phyloP scores from a whole-genome alignment of 2,113 vertebrate genomes.

The Planiliza haematocheilus region DNA sequence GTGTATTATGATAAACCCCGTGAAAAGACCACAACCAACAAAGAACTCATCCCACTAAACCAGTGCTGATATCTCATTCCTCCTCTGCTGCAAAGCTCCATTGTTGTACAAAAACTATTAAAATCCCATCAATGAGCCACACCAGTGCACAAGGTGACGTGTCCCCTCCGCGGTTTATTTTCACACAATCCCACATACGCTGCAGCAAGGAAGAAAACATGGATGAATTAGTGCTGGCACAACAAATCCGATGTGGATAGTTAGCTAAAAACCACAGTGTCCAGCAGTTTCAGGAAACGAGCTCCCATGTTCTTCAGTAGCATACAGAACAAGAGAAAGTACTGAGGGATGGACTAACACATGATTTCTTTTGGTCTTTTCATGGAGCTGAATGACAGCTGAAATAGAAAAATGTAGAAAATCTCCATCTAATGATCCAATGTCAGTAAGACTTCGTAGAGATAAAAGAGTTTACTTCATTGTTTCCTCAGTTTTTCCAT shows the following conservation, averaged over 20 bases:
- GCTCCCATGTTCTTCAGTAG: no score
- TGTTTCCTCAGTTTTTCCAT: no score
- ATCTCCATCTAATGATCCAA: not conserved
- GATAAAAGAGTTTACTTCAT: no score
- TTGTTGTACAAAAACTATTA: not conserved
- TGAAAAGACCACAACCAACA: not conserved
- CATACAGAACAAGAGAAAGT: no score
- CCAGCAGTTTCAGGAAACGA: not conserved
- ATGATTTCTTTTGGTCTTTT: no score
- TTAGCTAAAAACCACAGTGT: not conserved
- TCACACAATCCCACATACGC: constrained; percentile 5
- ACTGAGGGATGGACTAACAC: no score
- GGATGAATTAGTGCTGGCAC: not conserved
- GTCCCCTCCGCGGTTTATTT: constrained; percentile 4
- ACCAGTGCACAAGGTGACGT: not conserved
- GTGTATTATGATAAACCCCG: not conserved
- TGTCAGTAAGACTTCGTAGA: no score
- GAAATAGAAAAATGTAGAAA: not conserved
- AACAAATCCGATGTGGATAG: constrained; percentile 3
- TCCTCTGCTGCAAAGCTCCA: not conserved
- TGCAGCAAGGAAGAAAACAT: not conserved
- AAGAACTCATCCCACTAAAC: not conserved
- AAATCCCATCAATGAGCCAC: constrained; percentile 5
- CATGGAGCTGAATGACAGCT: not conserved
- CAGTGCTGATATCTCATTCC: not conserved